Conservation (phyloP, 2,113 vertebrate species). For the Tinamus guttatus region DNA sequence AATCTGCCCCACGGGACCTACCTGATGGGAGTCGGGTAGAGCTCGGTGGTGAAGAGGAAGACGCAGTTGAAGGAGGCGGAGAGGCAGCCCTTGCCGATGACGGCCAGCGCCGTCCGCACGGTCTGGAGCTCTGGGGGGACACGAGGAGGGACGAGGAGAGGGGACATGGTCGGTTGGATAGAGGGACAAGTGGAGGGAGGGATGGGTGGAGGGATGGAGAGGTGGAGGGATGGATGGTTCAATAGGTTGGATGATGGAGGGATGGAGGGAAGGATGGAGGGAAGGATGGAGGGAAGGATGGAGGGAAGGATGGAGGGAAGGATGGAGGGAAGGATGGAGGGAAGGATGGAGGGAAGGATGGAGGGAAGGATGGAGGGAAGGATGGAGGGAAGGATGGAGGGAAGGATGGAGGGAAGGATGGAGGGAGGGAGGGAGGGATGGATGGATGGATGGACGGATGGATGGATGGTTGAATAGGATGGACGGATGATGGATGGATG, state of each 20-base stretch:
- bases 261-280: too few relatives aligned
- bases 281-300: not conserved
- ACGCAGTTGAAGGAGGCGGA: slow-evolving; percentile 88
- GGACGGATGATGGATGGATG: not conserved
- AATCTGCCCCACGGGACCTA: slow-evolving; percentile 1
- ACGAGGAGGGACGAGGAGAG: too few relatives aligned
- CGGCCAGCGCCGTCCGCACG: slow-evolving; percentile 83
- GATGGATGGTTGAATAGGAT: not conserved
- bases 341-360: not conserved
- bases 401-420: not conserved
- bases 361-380: too few relatives aligned
- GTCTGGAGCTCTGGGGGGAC: slow-evolving; percentile 77
- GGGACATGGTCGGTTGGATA: too few relatives aligned
- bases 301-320: not conserved
- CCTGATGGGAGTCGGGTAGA: slow-evolving; percentile 77
- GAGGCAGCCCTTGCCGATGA: slow-evolving; percentile 89
- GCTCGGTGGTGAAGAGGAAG: slow-evolving; percentile 80
- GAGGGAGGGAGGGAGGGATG: not conserved
- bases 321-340: not conserved
- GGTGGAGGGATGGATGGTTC: too few relatives aligned
- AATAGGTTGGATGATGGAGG: too few relatives aligned
- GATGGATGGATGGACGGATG: not conserved
- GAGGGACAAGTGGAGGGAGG: not conserved
- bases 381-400: not conserved
- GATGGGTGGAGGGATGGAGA: not conserved